These are phyloP conservation scores for Catharus ustulatus DNA, from an alignment of 2,797 vertebrate species.

Conservation along the genomic window DNA sequence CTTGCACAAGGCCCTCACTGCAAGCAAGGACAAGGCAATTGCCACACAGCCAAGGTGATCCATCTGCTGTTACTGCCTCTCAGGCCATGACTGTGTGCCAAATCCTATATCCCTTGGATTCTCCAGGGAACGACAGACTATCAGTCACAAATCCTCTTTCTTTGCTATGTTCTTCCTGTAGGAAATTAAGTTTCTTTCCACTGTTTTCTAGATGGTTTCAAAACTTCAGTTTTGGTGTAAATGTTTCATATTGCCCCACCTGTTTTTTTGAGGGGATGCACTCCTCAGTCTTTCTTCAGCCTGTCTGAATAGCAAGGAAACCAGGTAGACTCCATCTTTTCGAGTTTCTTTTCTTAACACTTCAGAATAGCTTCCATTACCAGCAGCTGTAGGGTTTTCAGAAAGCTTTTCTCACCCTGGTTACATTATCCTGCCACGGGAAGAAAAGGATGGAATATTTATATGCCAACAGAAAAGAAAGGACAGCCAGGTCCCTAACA, in stretches of 20 bases:
- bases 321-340: not conserved
- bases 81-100: not conserved
- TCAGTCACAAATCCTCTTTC: not conserved
- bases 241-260: not conserved
- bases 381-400: not conserved
- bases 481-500: not conserved
- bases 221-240: not conserved
- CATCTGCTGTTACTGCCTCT: not conserved
- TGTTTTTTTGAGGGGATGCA: not conserved
- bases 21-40: slow-evolving; percentile 44
- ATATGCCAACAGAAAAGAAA: not conserved
- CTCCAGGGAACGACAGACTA: not conserved
- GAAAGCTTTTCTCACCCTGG: not conserved
- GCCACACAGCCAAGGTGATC: not conserved
- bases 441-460: not conserved
- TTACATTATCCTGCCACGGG: not conserved
- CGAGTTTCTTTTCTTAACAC: not conserved
- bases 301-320: not conserved
- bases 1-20: slow-evolving; percentile 36
- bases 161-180: not conserved
- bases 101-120: accelerated
- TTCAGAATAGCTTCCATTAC: not conserved
- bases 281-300: not conserved
- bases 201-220: not conserved
- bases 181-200: not conserved